Conservation (phyloP, 2,888 invertebrate species). For the Plebejus melissa region DNA sequence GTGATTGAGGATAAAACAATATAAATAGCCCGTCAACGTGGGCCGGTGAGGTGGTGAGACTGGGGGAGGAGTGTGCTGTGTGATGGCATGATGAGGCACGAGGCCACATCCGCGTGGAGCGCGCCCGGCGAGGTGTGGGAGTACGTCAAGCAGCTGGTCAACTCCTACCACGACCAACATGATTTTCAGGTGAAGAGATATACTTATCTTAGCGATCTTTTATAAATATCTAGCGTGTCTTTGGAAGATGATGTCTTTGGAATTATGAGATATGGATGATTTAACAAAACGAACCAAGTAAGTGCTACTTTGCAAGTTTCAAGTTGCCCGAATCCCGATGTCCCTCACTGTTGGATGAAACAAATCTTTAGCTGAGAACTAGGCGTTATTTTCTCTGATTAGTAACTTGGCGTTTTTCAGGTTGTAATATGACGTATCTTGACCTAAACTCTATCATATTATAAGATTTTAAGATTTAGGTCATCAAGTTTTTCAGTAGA, state of each 20-base stretch:
- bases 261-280: no score
- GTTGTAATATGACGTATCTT: no score
- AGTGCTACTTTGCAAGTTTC: no score
- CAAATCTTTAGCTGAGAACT: no score
- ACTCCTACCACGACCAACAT: slow-evolving; percentile 79
- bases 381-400: no score
- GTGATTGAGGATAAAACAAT: slow-evolving; percentile 78
- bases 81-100: slow-evolving; percentile 74
- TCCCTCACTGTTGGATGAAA: no score
- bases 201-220: neutral
- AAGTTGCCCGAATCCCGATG: no score
- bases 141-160: slow-evolving; percentile 82
- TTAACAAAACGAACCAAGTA: no score
- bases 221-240: no score
- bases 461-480: neutral
- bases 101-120: slow-evolving; percentile 68
- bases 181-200: slow-evolving; percentile 59
- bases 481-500: neutral
- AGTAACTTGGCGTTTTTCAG: no score
- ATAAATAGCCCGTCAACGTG: slow-evolving; percentile 75
- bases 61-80: slow-evolving; percentile 50
- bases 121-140: slow-evolving; percentile 83
- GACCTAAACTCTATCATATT: no score
- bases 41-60: slow-evolving; percentile 46
- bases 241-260: no score